Evolutionary conservation across 2,888 invertebrate species (phyloP).

Genomic region (Polyploca ridens): DNA sequence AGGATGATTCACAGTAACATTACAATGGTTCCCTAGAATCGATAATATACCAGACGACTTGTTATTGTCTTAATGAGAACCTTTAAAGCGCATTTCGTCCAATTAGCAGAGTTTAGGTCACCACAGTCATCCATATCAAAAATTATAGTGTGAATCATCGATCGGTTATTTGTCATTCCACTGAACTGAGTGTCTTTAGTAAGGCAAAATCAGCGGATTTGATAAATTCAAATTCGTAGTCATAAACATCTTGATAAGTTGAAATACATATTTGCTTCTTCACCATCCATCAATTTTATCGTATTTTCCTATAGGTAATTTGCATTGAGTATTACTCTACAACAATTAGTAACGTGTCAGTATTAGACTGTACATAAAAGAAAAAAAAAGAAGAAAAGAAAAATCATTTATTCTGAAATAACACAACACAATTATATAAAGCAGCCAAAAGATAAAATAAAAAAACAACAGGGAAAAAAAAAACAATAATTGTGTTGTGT

Average conservation of each 20-base stretch:
- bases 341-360: no score
- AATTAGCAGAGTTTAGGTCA: slow-evolving; percentile 59
- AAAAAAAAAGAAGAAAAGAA: no score
- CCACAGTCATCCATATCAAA: slow-evolving; percentile 42
- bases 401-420: no score
- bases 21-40: slow-evolving; percentile 40
- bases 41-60: slow-evolving; percentile 30
- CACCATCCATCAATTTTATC: no score
- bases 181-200: not conserved
- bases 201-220: not conserved
- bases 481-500: no score
- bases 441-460: no score
- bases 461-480: no score
- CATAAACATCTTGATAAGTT: not conserved
- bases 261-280: no score
- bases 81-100: slow-evolving; percentile 68
- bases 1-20: slow-evolving; percentile 28
- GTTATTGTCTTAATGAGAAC: slow-evolving; percentile 51
- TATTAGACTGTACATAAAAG: no score
- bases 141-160: slow-evolving; percentile 51
- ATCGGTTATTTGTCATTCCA: slow-evolving; percentile 16
- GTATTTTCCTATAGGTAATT: no score
- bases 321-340: no score
- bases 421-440: no score
- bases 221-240: not conserved